Percentiles rank a stretch among this genome's conserved stretches.
Evolutionary conservation across 2,888 invertebrate genomes (phyloP).

Genomic region (Campaea margaritaria): DNA sequence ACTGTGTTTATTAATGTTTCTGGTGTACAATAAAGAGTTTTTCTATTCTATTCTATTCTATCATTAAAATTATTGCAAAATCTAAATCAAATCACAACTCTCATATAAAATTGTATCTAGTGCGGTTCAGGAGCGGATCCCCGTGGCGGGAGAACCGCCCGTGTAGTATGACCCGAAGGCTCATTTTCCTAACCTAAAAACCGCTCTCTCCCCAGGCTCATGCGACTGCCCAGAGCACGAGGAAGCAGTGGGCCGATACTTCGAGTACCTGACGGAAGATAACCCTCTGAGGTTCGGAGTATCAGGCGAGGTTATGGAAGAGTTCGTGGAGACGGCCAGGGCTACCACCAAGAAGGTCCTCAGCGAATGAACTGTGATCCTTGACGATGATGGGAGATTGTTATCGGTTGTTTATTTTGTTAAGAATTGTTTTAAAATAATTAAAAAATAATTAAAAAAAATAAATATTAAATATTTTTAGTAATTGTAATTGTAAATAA

Average conservation of each 20-base stretch:
- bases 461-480: no score
- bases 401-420: slow-evolving; percentile 7
- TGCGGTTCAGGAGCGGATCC: no score
- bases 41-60: no score
- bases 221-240: slow-evolving; percentile 72
- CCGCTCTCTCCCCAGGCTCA: slow-evolving; percentile 62
- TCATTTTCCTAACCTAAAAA: no score
- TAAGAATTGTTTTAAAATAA: neutral
- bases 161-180: no score
- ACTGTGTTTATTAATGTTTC: no score
- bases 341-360: slow-evolving; percentile 64
- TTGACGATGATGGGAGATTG: neutral
- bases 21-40: no score
- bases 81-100: no score
- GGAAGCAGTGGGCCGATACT: slow-evolving; percentile 73
- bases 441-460: no score
- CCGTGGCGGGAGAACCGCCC: no score
- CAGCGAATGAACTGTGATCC: slow-evolving; percentile 49
- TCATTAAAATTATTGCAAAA: no score
- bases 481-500: slow-evolving; percentile 52
- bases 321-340: slow-evolving; percentile 70
- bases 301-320: slow-evolving; percentile 72
- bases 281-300: slow-evolving; percentile 76
- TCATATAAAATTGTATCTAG: no score
- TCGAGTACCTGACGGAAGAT: slow-evolving; percentile 69